Percentiles rank a stretch among this genome's conserved stretches.
These are phyloP conservation scores for Drosophila anceps DNA, from an alignment of 2,888 invertebrate genomes.

Conservation along the genomic window DNA sequence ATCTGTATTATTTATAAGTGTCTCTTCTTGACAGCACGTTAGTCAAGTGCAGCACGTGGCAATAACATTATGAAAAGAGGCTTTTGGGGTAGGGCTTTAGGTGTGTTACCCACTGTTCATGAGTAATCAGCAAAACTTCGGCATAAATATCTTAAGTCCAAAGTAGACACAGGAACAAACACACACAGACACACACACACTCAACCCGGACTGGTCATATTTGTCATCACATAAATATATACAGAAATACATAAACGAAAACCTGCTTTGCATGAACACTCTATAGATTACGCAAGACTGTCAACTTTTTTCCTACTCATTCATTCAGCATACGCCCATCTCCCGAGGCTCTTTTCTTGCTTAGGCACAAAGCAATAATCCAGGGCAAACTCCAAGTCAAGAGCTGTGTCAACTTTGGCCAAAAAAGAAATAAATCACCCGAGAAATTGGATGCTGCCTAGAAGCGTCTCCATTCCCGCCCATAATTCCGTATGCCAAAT, in stretches of 20 bases:
- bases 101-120: neutral
- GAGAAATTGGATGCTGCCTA: slow-evolving; percentile 39
- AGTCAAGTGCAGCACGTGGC: slow-evolving; percentile 54
- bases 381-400: slow-evolving; percentile 56
- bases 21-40: slow-evolving; percentile 49
- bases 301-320: slow-evolving; percentile 46
- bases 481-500: slow-evolving; percentile 64
- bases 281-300: slow-evolving; percentile 60
- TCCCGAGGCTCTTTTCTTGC: slow-evolving; percentile 15
- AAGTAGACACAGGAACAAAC: neutral
- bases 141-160: slow-evolving; percentile 32
- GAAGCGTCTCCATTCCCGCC: slow-evolving; percentile 22
- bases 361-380: slow-evolving; percentile 56
- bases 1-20: slow-evolving; percentile 67
- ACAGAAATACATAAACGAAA: slow-evolving; percentile 37
- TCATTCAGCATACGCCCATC: slow-evolving; percentile 24
- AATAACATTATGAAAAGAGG: slow-evolving; percentile 11
- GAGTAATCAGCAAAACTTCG: slow-evolving; percentile 28
- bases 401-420: slow-evolving; percentile 73
- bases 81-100: neutral
- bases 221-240: slow-evolving; percentile 34
- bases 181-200: slow-evolving; percentile 7
- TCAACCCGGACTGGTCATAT: neutral
- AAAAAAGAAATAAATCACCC: slow-evolving; percentile 74
- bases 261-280: slow-evolving; percentile 66